Conservation (phyloP, 2,797 vertebrate genomes). For the Halcyon chelicuti region DNA sequence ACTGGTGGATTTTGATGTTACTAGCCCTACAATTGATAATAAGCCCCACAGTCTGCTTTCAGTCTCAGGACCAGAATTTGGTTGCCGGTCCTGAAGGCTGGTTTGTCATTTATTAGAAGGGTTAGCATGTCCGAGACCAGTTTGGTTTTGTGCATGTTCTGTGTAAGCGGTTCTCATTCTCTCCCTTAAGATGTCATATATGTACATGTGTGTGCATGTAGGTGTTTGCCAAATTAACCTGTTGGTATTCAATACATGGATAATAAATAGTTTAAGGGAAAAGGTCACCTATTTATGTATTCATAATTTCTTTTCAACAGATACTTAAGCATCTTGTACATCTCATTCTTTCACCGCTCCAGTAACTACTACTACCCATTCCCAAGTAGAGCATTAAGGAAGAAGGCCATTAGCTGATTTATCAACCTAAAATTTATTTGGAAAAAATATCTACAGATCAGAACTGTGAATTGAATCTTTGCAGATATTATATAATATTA, state of each 20-base stretch:
- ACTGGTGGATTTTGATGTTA: background rate
- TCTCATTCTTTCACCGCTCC: background rate
- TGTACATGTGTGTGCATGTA: accelerated
- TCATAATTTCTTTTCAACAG: background rate
- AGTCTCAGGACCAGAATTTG: background rate
- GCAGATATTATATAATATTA: background rate
- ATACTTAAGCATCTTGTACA: background rate
- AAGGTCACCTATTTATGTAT: background rate
- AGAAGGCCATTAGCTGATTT: background rate
- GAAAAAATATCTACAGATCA: background rate
- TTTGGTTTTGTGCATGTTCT: background rate
- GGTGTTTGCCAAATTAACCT: background rate
- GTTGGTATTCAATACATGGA: accelerated
- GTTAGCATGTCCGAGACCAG: background rate
- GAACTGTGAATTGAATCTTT: background rate
- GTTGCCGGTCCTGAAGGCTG: background rate
- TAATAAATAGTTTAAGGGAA: background rate
- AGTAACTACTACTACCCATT: background rate
- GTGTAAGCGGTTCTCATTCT: background rate
- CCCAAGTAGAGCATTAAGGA: background rate
- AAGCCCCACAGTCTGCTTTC: background rate
- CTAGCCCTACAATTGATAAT: background rate
- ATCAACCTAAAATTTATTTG: background rate
- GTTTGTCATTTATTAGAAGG: background rate
- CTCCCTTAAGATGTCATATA: background rate